These are phyloP conservation scores for Pseudomyrmex gracilis DNA, from an alignment of 1,140 invertebrate genomes.

Conservation along the genomic window DNA sequence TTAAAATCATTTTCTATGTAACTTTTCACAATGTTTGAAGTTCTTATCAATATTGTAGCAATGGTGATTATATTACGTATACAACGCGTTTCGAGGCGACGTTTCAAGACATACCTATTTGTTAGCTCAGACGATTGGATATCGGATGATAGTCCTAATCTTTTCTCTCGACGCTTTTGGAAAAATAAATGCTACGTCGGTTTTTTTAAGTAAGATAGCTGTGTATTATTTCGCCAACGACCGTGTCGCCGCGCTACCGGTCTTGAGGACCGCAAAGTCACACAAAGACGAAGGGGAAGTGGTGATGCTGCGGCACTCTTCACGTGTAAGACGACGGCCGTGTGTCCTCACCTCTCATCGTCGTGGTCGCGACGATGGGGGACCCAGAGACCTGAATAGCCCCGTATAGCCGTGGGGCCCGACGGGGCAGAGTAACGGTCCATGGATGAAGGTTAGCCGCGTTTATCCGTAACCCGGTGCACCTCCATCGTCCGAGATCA, in stretches of 20 bases:
- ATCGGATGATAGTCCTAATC: background rate
- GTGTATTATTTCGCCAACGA: constrained; percentile 27
- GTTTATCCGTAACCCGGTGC: constrained; percentile 74
- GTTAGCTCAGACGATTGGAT: too few species aligned
- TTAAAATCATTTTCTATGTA: too few species aligned
- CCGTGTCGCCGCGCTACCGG: constrained; percentile 22
- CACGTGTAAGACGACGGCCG: constrained; percentile 70
- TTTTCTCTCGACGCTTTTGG: background rate
- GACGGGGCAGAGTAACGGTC: constrained; percentile 81
- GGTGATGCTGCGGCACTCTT: constrained; percentile 66
- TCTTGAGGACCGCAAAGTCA: constrained; percentile 42
- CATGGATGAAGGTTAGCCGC: constrained; percentile 81
- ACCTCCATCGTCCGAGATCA: constrained; percentile 62
- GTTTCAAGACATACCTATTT: too few species aligned
- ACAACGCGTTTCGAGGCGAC: too few species aligned
- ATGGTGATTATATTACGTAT: too few species aligned
- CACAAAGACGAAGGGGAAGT: constrained; percentile 69
- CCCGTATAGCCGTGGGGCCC: constrained; percentile 77
- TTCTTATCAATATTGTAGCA: too few species aligned
- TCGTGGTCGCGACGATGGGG: constrained; percentile 74
- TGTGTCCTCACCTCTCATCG: constrained; percentile 70
- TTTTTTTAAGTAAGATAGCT: too few species aligned
- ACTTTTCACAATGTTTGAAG: too few species aligned
- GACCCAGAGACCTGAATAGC: constrained; percentile 83
- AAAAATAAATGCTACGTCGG: background rate